Percentiles rank a stretch among this genome's conserved stretches.
Evolutionary conservation across 2,113 vertebrate species (phyloP).

Genomic region (Sinocyclocheilus rhinocerous): DNA sequence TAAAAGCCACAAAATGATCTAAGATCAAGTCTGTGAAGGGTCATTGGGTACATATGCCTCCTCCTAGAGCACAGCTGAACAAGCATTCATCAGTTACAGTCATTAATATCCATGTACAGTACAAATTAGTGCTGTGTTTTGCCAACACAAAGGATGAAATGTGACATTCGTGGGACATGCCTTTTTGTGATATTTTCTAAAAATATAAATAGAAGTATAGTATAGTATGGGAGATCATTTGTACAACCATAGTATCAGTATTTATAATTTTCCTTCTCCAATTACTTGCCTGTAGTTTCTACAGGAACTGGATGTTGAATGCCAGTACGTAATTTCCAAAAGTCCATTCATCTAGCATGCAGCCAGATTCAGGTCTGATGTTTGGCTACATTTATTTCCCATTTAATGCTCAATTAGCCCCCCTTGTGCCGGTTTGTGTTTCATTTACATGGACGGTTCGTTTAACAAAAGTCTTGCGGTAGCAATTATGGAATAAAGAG

Average conservation of each 20-base stretch:
- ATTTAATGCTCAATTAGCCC: constrained; percentile 57
- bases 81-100: background rate
- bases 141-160: background rate
- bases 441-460: constrained; percentile 49
- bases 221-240: background rate
- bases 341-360: constrained; percentile 4
- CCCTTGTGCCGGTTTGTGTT: constrained; percentile 43
- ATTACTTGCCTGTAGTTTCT: constrained; percentile 20
- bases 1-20: background rate
- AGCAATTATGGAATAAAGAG: constrained; percentile 41
- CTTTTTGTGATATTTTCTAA: background rate
- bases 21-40: background rate
- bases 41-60: constrained; percentile 10
- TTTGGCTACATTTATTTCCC: constrained; percentile 50
- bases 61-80: constrained; percentile 11
- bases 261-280: constrained; percentile 6
- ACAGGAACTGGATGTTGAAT: constrained; percentile 38
- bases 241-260: background rate
- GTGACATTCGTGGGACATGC: background rate
- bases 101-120: constrained; percentile 17
- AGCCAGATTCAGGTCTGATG: constrained; percentile 34
- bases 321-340: constrained; percentile 38
- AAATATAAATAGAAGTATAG: background rate
- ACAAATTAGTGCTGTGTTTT: background rate
- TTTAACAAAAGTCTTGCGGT: constrained; percentile 31